These are phyloP conservation scores for Ptychoptera contaminata DNA, from an alignment of 2,888 invertebrate species.

Conservation along the genomic window DNA sequence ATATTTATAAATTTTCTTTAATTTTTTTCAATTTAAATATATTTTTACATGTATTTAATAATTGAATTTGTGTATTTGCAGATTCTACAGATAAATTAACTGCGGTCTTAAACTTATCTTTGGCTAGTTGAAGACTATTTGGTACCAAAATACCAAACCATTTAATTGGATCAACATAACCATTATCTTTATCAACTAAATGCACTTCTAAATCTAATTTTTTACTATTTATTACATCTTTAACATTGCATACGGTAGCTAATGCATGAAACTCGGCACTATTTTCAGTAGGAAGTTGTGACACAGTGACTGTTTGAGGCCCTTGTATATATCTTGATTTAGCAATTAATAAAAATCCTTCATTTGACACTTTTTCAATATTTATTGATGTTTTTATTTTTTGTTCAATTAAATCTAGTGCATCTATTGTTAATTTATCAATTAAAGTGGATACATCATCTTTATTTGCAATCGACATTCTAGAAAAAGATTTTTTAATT, in stretches of 20 bases:
- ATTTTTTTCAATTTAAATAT: constrained; percentile 1
- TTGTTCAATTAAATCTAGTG: constrained; percentile 57
- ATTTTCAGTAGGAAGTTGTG: constrained; percentile 49
- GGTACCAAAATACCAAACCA: constrained; percentile 85
- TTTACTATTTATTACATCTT: constrained; percentile 28
- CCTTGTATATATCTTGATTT: constrained; percentile 69
- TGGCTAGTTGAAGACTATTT: constrained; percentile 57
- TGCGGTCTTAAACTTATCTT: constrained; percentile 53
- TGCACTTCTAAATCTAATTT: constrained; percentile 25
- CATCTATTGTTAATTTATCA: constrained; percentile 51
- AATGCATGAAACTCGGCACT: constrained; percentile 34
- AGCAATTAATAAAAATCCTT: constrained; percentile 57
- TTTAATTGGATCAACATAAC: constrained; percentile 47
- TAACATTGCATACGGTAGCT: constrained; percentile 20
- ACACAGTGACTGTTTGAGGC: constrained; percentile 48
- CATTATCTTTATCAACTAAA: constrained; percentile 24
- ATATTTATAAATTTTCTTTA: constrained; percentile 1
- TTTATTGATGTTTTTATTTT: constrained; percentile 49
- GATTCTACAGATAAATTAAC: constrained; percentile 49
- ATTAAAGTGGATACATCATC: constrained; percentile 33
- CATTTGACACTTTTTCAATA: constrained; percentile 50
- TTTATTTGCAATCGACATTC: neutral
- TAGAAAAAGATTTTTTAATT: neutral
- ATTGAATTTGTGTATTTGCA: constrained; percentile 43
- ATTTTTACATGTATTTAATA: neutral